Conservation (phyloP, 2,113 vertebrate species). For the Triplophysa dalaica region DNA sequence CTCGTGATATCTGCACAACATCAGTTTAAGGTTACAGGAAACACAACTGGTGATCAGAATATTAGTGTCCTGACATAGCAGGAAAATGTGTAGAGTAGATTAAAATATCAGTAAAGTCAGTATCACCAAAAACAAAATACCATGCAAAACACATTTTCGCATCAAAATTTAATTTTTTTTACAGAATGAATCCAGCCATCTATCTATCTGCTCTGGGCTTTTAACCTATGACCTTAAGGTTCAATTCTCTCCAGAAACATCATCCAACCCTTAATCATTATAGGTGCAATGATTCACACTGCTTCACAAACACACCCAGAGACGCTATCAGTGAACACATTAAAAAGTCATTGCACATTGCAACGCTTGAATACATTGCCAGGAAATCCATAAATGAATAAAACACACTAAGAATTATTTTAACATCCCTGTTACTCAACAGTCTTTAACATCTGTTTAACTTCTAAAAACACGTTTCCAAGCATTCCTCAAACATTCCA, state of each 20-base stretch:
- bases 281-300: not conserved
- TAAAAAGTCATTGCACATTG: not conserved
- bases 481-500: slow-evolving; percentile 48
- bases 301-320: not conserved
- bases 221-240: no score
- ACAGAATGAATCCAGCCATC: no score
- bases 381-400: not conserved
- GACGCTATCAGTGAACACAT: not conserved
- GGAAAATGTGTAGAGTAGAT: not conserved
- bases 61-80: not conserved
- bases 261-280: not conserved
- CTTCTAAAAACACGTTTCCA: slow-evolving; percentile 29
- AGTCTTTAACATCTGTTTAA: slow-evolving; percentile 2
- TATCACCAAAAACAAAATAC: no score
- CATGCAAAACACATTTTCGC: no score
- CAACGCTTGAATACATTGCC: not conserved
- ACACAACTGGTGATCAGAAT: not conserved
- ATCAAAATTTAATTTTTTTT: no score
- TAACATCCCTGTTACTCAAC: not conserved
- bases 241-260: no score
- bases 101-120: not conserved
- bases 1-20: not conserved
- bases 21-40: not conserved
- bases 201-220: no score
- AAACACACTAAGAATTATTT: not conserved